Evolutionary conservation across 2,113 vertebrate genomes (phyloP), one percentile per base, ranked within the genome.

Genomic region (Hypomesus transpacificus): DNA sequence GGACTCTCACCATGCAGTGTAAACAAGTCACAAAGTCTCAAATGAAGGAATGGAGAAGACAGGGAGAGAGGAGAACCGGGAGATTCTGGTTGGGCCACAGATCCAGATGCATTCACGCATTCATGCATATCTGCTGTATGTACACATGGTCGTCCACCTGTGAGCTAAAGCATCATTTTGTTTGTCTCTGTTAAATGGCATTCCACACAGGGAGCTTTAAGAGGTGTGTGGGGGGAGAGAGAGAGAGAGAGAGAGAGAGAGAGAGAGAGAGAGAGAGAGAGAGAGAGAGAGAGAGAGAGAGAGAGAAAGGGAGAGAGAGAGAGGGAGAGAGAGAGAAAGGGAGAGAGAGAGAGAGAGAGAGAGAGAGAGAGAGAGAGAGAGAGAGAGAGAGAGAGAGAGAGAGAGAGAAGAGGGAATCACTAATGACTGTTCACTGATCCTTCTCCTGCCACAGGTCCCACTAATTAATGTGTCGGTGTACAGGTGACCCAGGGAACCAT

Each of bases 331-430:
- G 16, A 8, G 13, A 46, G 6, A 8, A 5, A 24, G 21, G 11
- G 58, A 24, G 21, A 75, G 62, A 8, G 62, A 14, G 28, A 16
- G 34, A 21, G 14, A 50, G 46, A 14, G 20, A 21, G 28, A 65
- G 34, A 58, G 20, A 73, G 20, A 51, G 63, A 31, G 13, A 69
- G 54, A 46, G 14, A 60, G n/a, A 17, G 34, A 60, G 34, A 54
- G 22, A 68, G 17, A 50, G 63, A 24, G 63, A 65, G 17, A 8
- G 13, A 46, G 7, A 9, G 18, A 24, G 21, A 22, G 58, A 24
- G 22, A 60, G 58, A 60, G 59, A 26, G 14, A 18, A 28, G 4
- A 28, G 22, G 60, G 14, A 18, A 28, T n/a, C 3, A 1, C 22
- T 13, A 28, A 62, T 31, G 26, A 62, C 60, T 28, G 22, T 28